phyloP scores from a whole-genome alignment of 2,113 vertebrate species.

The Sorex araneus region DNA sequence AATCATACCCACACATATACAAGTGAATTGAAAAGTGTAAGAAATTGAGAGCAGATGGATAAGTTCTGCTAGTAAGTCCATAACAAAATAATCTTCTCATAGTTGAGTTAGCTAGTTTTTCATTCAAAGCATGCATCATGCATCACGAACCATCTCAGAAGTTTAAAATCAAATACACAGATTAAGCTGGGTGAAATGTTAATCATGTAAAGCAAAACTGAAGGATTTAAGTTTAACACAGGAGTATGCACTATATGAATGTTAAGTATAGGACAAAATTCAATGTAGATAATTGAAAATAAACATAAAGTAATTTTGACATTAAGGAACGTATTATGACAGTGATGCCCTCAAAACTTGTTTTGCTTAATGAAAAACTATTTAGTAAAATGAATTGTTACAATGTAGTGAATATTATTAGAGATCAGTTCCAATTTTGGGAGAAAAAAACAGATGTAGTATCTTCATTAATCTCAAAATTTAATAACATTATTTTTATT shows the following conservation, averaged over 20 bases:
- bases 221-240: conserved; percentile 72
- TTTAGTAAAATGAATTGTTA: conserved; percentile 65
- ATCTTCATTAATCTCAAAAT: not conserved
- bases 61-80: conserved; percentile 26
- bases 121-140: conserved; percentile 65
- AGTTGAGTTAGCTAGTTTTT: not conserved
- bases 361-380: conserved; percentile 67
- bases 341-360: conserved; percentile 34
- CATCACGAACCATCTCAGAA: conserved; percentile 64
- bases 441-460: not conserved
- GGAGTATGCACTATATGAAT: conserved; percentile 50
- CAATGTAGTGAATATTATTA: conserved; percentile 25
- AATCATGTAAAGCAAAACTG: conserved; percentile 73
- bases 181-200: conserved; percentile 73
- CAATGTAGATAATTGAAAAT: conserved; percentile 74
- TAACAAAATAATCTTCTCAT: conserved; percentile 41
- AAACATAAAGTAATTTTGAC: conserved; percentile 70
- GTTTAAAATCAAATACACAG: conserved; percentile 77
- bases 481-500: not conserved
- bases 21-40: conserved; percentile 55
- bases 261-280: conserved; percentile 75
- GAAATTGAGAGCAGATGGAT: conserved; percentile 75
- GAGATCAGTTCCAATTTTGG: not conserved
- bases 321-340: conserved; percentile 72
- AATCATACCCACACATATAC: conserved; percentile 34